phyloP scores from a whole-genome alignment of 2,797 vertebrate genomes.

The Mormyrus proboscirostris region DNA sequence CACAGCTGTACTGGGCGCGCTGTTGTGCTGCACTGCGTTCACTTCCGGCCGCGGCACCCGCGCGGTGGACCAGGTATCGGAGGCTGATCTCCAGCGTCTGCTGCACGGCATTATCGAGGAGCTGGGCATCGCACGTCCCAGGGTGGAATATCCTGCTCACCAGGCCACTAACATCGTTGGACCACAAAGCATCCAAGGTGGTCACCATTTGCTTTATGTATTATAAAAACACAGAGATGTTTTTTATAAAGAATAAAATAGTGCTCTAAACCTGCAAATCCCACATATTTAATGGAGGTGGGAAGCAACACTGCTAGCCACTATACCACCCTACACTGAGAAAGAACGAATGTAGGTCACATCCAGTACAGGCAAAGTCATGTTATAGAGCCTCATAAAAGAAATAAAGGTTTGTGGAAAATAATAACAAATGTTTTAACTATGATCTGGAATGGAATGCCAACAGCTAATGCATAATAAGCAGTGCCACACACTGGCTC shows the following conservation, averaged over 20 bases:
- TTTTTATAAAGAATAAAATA: neutral
- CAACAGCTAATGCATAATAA: neutral
- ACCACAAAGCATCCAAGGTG: conserved; percentile 94
- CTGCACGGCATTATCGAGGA: conserved; percentile 97
- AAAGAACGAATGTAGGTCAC: neutral
- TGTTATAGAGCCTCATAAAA: neutral
- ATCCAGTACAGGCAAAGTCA: neutral
- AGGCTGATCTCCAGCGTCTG: conserved; percentile 88
- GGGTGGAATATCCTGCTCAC: conserved; percentile 92
- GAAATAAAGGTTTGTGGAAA: neutral
- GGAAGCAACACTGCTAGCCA: neutral
- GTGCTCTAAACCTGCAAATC: neutral
- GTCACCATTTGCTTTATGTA: neutral
- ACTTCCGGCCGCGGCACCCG: conserved; percentile 68
- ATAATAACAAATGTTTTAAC: neutral
- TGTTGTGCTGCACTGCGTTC: conserved; percentile 56
- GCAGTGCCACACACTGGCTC: neutral
- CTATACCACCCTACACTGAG: neutral
- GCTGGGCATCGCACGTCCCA: conserved; percentile 84
- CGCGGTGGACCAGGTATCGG: conserved; percentile 78
- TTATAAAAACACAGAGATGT: neutral
- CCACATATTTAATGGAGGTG: neutral
- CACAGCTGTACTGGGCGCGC: conserved; percentile 53
- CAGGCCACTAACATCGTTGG: conserved; percentile 93
- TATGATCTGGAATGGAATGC: neutral